phyloP scores from a whole-genome alignment of 1,140 invertebrate species.

The Anastrepha ludens region DNA sequence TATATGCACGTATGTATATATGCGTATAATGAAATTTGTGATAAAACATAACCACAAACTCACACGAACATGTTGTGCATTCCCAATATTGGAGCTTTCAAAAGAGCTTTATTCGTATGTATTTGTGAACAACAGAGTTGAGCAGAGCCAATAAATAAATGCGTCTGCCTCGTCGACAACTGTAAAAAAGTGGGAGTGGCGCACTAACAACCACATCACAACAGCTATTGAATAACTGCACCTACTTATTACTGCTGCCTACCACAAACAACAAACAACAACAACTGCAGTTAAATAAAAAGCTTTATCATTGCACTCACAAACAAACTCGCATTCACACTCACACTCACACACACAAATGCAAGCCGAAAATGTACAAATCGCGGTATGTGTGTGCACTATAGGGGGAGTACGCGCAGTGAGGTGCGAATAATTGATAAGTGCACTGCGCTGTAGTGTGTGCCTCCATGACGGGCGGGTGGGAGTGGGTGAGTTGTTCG shows the following conservation, averaged over 20 bases:
- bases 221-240: background rate
- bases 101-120: background rate
- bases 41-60: background rate
- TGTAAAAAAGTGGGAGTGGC: conserved; percentile 43
- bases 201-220: background rate
- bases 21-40: background rate
- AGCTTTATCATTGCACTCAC: background rate
- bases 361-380: background rate
- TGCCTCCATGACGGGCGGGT: background rate
- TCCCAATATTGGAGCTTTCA: background rate
- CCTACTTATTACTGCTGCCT: background rate
- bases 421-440: background rate
- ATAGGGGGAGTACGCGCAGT: no score
- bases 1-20: background rate
- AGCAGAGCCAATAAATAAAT: background rate
- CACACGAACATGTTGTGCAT: background rate
- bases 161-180: background rate
- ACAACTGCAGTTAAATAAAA: background rate
- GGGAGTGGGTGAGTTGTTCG: background rate
- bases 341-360: background rate
- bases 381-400: background rate
- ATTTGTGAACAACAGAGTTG: background rate
- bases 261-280: background rate
- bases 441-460: background rate
- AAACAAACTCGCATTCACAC: background rate